Conservation (phyloP, 1,140 invertebrate species). For the Meteorus sp. region DNA sequence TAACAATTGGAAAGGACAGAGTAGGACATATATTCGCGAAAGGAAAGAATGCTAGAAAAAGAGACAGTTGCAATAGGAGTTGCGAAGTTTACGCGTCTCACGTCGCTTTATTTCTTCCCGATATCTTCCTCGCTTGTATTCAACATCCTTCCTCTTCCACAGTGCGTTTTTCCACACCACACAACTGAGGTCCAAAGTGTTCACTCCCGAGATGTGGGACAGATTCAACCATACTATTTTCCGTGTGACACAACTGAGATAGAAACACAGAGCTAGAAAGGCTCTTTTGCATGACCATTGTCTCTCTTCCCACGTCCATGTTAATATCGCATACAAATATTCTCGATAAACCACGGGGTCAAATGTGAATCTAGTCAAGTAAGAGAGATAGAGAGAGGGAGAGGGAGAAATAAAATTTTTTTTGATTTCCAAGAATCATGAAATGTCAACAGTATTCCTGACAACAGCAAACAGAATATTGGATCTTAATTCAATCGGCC, state of each 20-base stretch:
- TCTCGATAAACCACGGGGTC: conserved; percentile 20
- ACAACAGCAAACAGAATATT: too few species aligned
- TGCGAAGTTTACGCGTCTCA: conserved; percentile 12
- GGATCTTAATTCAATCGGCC: too few species aligned
- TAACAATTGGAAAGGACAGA: too few species aligned
- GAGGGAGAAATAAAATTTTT: too few species aligned
- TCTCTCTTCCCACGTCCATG: conserved; percentile 30
- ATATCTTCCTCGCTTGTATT: conserved; percentile 24
- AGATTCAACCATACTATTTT: conserved; percentile 9
- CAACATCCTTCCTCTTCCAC: not conserved
- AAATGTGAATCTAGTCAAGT: conserved; percentile 27
- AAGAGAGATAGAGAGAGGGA: too few species aligned
- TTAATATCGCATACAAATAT: conserved; percentile 30
- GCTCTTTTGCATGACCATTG: conserved; percentile 21
- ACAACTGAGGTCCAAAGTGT: conserved; percentile 5
- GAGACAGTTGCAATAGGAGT: not conserved
- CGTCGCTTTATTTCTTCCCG: conserved; percentile 16
- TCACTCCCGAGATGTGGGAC: conserved; percentile 22
- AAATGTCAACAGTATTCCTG: too few species aligned
- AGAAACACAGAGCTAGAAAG: not conserved
- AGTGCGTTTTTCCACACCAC: not conserved
- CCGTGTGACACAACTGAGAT: not conserved
- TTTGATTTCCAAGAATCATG: too few species aligned
- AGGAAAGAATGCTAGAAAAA: not conserved
- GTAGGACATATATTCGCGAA: not conserved